Evolutionary conservation across 2,888 invertebrate genomes (phyloP).

Genomic region (Stegophylla sp.): DNA sequence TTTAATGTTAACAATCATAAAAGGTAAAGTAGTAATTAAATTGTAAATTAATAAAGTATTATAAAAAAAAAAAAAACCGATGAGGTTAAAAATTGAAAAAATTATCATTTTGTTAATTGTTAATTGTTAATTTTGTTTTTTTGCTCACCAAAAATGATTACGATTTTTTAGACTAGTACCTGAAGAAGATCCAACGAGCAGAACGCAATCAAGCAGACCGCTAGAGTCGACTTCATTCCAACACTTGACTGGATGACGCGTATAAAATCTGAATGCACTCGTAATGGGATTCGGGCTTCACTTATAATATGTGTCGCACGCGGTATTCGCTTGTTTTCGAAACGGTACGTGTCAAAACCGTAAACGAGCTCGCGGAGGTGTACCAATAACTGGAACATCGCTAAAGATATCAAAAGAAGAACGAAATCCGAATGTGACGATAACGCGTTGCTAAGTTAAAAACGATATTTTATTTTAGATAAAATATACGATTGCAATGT

Average conservation of each 20-base stretch:
- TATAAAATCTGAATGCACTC: neutral
- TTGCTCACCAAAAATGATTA: too few species aligned
- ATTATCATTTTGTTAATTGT: too few species aligned
- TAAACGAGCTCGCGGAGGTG: neutral
- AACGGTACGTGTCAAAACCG: conserved; percentile 26
- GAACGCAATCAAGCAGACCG: conserved; percentile 18
- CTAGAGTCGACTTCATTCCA: conserved; percentile 35
- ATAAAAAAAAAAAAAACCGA: too few species aligned
- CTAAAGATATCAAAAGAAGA: neutral
- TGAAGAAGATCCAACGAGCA: neutral
- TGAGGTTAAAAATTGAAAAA: too few species aligned
- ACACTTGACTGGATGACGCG: neutral
- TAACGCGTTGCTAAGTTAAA: neutral
- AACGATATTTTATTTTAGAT: neutral
- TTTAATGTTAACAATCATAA: too few species aligned
- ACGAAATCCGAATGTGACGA: neutral
- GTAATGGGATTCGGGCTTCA: neutral
- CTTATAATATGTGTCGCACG: neutral
- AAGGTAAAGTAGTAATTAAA: too few species aligned
- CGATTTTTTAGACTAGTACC: neutral
- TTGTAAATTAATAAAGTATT: too few species aligned
- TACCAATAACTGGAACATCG: neutral
- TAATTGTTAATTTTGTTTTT: too few species aligned
- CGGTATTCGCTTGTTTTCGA: neutral
- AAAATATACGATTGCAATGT: neutral